A percentile compares a stretch with the other conserved stretches of the same genome.
These are phyloP conservation scores for Gymnosoma rotundatum DNA, from an alignment of 2,888 invertebrate species.

Conservation along the genomic window DNA sequence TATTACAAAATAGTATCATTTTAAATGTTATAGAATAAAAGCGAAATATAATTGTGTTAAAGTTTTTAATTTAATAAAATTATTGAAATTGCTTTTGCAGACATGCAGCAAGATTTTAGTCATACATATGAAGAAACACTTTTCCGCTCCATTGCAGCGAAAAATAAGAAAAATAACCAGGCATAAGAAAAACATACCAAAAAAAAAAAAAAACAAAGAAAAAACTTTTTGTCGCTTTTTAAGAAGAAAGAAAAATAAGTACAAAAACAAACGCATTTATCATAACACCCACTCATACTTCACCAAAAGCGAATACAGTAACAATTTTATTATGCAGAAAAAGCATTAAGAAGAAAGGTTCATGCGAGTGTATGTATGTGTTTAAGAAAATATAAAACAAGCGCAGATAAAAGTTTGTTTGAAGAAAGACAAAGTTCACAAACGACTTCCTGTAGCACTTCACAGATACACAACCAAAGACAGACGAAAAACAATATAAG, in stretches of 20 bases:
- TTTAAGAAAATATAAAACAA: not conserved
- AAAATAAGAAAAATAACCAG: slow-evolving; percentile 66
- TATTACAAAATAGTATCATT: not conserved
- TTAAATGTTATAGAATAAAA: slow-evolving; percentile 6
- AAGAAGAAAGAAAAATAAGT: slow-evolving; percentile 22
- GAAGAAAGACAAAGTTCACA: slow-evolving; percentile 62
- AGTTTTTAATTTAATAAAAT: slow-evolving; percentile 33
- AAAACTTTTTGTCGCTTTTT: slow-evolving; percentile 47
- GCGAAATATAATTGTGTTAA: slow-evolving; percentile 2
- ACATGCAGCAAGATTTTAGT: slow-evolving; percentile 53
- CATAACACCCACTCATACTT: slow-evolving; percentile 36
- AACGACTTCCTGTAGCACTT: slow-evolving; percentile 60
- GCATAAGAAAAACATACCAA: slow-evolving; percentile 28
- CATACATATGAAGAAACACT: slow-evolving; percentile 62
- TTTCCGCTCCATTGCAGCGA: slow-evolving; percentile 67
- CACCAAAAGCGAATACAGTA: slow-evolving; percentile 12
- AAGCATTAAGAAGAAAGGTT: not conserved
- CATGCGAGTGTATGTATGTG: no score
- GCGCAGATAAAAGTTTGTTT: slow-evolving; percentile 22
- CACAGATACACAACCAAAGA: not conserved
- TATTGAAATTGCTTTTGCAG: slow-evolving; percentile 40
- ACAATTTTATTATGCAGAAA: slow-evolving; percentile 7
- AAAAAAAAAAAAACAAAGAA: slow-evolving; percentile 11
- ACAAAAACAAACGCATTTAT: slow-evolving; percentile 25
- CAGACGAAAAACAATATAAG: not conserved